phyloP scores from a whole-genome alignment of 2,888 invertebrate species.

The Athrips mouffetella region DNA sequence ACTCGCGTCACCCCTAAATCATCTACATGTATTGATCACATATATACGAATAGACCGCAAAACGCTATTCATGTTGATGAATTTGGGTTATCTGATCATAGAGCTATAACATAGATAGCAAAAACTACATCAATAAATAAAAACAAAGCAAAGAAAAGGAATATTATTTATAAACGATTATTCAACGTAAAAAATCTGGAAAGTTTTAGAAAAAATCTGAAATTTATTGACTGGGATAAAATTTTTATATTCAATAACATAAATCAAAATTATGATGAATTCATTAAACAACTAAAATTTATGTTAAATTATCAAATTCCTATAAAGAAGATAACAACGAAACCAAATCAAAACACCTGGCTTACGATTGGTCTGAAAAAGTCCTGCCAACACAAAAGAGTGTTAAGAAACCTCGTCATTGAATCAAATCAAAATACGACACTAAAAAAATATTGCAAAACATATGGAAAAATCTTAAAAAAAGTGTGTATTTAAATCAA shows the following conservation, averaged over 20 bases:
- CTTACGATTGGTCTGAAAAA: not conserved
- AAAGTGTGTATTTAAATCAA: not conserved
- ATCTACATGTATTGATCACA: constrained; percentile 8
- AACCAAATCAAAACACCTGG: not conserved
- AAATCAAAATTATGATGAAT: not conserved
- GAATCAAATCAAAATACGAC: not conserved
- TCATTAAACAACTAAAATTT: not conserved
- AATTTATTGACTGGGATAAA: not conserved
- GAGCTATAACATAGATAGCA: not conserved
- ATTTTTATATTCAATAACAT: not conserved
- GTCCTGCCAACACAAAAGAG: not conserved
- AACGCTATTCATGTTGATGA: not conserved
- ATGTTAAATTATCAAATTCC: not conserved
- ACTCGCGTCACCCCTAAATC: not conserved
- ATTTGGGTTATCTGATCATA: not conserved
- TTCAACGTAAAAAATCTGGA: not conserved
- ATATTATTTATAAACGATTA: not conserved
- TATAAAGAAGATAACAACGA: not conserved
- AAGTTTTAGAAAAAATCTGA: not conserved
- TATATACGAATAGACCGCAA: not conserved
- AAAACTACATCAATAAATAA: not conserved
- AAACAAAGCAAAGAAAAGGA: not conserved
- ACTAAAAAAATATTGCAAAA: not conserved
- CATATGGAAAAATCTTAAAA: not conserved
- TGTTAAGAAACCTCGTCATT: not conserved